Conservation (phyloP, 2,113 vertebrate genomes). For the Phyllostomus discolor region DNA sequence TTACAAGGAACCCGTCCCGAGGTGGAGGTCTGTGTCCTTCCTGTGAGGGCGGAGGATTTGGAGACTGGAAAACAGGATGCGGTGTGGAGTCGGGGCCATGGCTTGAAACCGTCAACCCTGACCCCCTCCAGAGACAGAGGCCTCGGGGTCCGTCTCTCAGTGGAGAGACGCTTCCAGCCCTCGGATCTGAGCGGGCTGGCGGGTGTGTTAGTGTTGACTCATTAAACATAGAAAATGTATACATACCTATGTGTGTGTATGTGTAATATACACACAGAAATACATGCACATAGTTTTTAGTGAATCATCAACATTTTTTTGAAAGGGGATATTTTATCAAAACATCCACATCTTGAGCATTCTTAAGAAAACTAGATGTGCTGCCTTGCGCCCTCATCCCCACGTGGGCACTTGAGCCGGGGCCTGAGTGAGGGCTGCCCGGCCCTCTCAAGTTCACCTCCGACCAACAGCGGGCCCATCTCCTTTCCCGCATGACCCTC, state of each 20-base stretch:
- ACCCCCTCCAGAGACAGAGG: not conserved
- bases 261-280: not conserved
- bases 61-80: not conserved
- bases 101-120: not conserved
- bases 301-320: not conserved
- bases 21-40: not conserved
- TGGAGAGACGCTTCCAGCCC: not conserved
- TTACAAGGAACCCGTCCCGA: not conserved
- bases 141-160: not conserved
- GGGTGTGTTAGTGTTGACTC: not conserved
- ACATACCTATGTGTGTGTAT: not conserved
- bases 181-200: not conserved
- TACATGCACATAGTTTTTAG: not conserved
- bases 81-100: not conserved
- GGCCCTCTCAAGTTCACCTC: accelerated
- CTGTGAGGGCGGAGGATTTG: not conserved
- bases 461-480: not conserved
- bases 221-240: not conserved
- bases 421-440: too few relatives aligned
- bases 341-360: not conserved
- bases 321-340: not conserved
- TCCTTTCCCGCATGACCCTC: not conserved
- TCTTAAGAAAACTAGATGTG: not conserved
- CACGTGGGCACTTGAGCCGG: accelerated
- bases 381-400: not conserved